A percentile compares a stretch with the other conserved stretches of the same genome.
phyloP scores from a whole-genome alignment of 2,888 invertebrate species.

The Lomographa bimaculata region DNA sequence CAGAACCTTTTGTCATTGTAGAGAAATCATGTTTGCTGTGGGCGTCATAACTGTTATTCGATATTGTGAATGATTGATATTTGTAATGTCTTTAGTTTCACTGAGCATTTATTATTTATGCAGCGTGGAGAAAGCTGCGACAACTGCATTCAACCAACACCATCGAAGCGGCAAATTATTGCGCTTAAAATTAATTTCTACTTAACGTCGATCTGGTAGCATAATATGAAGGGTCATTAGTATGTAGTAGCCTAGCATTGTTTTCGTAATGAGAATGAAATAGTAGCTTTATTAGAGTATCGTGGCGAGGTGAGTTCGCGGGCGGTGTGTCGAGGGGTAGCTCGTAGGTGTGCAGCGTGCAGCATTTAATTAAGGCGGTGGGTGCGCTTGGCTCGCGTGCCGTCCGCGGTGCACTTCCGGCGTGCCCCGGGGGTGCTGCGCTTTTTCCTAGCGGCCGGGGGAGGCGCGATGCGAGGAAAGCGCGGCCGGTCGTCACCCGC shows the following conservation, averaged over 20 bases:
- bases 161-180: background rate
- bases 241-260: constrained; percentile 23
- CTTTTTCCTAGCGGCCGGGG: constrained; percentile 70
- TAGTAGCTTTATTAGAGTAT: constrained; percentile 18
- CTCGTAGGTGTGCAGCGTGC: constrained; percentile 59
- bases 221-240: constrained; percentile 14
- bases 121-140: constrained; percentile 35
- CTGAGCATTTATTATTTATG: constrained; percentile 33
- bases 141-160: background rate
- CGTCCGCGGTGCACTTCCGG: constrained; percentile 77
- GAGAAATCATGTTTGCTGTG: constrained; percentile 33
- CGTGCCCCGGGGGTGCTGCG: constrained; percentile 71
- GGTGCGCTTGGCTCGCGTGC: constrained; percentile 79
- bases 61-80: constrained; percentile 41
- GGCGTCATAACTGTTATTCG: constrained; percentile 41
- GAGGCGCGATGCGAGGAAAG: constrained; percentile 68
- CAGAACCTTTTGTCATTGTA: constrained; percentile 13
- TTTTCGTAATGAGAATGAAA: constrained; percentile 32
- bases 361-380: constrained; percentile 79
- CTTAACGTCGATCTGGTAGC: constrained; percentile 25
- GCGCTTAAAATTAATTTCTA: no score
- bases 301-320: constrained; percentile 16
- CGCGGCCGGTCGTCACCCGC: constrained; percentile 79
- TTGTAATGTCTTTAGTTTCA: constrained; percentile 33
- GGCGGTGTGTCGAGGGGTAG: constrained; percentile 49